These are phyloP conservation scores for Hexactinellida sp. DNA, from an alignment of 37 sponge, comb jelly and placozoan genomes.

Conservation along the genomic window DNA sequence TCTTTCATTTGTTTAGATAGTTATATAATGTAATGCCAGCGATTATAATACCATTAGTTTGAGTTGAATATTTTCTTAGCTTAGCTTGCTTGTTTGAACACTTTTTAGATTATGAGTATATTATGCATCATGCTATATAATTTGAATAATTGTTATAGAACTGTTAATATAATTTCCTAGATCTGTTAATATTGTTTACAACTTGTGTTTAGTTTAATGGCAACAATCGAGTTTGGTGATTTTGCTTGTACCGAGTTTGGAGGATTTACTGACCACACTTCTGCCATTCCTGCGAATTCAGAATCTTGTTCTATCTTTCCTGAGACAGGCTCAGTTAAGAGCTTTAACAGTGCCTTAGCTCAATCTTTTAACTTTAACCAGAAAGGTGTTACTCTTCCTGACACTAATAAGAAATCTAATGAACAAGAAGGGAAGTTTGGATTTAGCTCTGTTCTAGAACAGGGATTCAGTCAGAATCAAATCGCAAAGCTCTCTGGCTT, in stretches of 20 bases:
- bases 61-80: too few relatives aligned
- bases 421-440: not conserved
- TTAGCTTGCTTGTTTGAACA: too few relatives aligned
- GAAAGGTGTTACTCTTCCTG: not conserved
- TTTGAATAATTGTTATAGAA: too few relatives aligned
- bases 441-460: not conserved
- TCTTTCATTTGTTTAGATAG: too few relatives aligned
- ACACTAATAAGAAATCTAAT: not conserved
- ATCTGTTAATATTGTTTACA: too few relatives aligned
- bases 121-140: too few relatives aligned
- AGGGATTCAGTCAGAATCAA: slow-evolving; percentile 14
- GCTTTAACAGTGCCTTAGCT: not conserved
- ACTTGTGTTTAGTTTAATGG: not conserved
- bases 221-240: not conserved
- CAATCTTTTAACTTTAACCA: not conserved
- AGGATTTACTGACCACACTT: slow-evolving; percentile 10
- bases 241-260: slow-evolving; percentile 10
- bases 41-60: too few relatives aligned
- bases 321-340: not conserved
- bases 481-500: not conserved
- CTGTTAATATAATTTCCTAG: not conserved
- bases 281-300: not conserved
- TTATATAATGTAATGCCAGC: too few relatives aligned
- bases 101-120: too few relatives aligned
- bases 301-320: not conserved